Evolutionary conservation across 35 echinoderm and acorn worm genomes (phyloP).

Genomic region (Nesometra sesokonis): DNA sequence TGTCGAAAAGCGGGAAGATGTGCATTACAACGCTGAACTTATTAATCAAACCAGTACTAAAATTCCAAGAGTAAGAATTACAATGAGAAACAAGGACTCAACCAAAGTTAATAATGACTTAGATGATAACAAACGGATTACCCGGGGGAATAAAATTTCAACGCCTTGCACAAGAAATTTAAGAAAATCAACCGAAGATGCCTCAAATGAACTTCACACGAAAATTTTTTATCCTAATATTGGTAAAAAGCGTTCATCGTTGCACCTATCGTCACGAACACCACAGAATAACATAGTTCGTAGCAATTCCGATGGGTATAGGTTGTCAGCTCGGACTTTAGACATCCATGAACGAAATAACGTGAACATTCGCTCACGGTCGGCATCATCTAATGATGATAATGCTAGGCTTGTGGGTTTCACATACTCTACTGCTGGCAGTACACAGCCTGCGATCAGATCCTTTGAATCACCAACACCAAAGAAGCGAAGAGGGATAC

Average conservation of each 20-base stretch:
- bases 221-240: neutral
- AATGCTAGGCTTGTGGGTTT: neutral
- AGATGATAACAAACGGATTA: neutral
- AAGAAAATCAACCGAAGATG: neutral
- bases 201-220: neutral
- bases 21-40: slow-evolving; percentile 38
- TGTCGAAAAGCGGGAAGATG: slow-evolving; percentile 8
- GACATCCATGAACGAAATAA: neutral
- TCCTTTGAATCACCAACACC: neutral
- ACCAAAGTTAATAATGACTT: neutral
- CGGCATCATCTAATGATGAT: too few relatives aligned
- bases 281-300: neutral
- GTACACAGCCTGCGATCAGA: neutral
- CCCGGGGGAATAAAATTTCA: neutral
- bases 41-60: slow-evolving; percentile 20
- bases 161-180: neutral
- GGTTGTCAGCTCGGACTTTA: neutral
- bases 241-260: neutral
- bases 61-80: slow-evolving; percentile 66
- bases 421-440: neutral
- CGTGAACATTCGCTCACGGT: too few relatives aligned
- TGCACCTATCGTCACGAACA: neutral
- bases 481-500: neutral
- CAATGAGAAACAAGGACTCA: slow-evolving; percentile 57
- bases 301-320: neutral